Evolutionary conservation across 2,888 invertebrate species (phyloP), one percentile per base, ranked within the genome.

Genomic region (Dysmachus trigonus): DNA sequence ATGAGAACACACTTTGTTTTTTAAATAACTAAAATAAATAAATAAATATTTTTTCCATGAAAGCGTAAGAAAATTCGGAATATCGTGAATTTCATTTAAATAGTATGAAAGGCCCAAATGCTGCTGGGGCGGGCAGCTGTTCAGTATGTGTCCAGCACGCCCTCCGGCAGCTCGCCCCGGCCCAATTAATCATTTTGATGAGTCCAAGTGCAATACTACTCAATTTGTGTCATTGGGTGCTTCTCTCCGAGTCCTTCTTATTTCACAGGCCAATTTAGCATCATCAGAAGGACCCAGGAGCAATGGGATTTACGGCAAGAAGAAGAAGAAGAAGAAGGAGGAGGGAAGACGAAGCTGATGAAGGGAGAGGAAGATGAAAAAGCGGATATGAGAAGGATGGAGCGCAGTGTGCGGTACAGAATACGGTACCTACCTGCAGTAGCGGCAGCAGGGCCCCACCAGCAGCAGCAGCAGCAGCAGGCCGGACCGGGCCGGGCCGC

Each of bases 161-260:
- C 53, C n/a, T n/a, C 62, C 62, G 62, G 27, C 62, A 62, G 10
- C 22, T 10, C 27, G 62, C 2, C 62, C 41, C 62, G 81, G 81
- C 53, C 81, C 81, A 86, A 87, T 87, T 86, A 87, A 87, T 87
- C 87, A 87, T 87, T 87, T 85, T 84, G 86, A 83, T 86, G 41
- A 73, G 41, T 62, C 83, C 77, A 73, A 81, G 82, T 87, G 87
- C 87, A 87, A 87, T 87, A 83, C 86, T 87, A 86, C 86, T 84
- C 79, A 83, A 72, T 87, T 85, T 83, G 82, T 85, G 86, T 86
- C 86, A 86, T 83, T 87, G 83, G 87, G 72, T 83, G 81, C 82
- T 53, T 47, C 74, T 83, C 47, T 33, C 30, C 62, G 51, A 85
- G 47, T 53, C 62, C 73, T 85, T 74, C 81, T 53, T 85, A 84